These are phyloP conservation scores for Scaeva pyrastri DNA, from an alignment of 2,888 invertebrate species.

Conservation along the genomic window DNA sequence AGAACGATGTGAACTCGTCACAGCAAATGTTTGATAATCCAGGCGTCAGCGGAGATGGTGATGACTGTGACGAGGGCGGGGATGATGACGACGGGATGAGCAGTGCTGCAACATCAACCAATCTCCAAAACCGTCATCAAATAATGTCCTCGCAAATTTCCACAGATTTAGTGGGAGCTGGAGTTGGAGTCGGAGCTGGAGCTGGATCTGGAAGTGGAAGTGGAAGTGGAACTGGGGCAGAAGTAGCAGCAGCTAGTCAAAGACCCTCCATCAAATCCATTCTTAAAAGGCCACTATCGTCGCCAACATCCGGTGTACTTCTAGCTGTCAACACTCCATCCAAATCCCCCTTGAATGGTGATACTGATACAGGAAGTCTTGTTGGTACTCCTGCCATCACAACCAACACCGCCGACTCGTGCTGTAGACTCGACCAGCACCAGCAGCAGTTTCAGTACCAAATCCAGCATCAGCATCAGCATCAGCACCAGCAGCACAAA, in stretches of 20 bases:
- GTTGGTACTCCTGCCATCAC: constrained; percentile 33
- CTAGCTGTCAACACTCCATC: constrained; percentile 47
- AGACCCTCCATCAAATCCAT: constrained; percentile 85
- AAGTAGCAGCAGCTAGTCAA: constrained; percentile 61
- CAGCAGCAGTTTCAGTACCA: constrained; percentile 19
- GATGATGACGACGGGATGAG: background rate
- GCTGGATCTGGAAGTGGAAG: background rate
- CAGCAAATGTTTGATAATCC: constrained; percentile 53
- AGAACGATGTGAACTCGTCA: constrained; percentile 73
- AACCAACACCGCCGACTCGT: constrained; percentile 51
- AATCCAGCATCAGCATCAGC: constrained; percentile 28
- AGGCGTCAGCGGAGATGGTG: constrained; percentile 22
- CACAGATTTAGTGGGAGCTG: constrained; percentile 52
- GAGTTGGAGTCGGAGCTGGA: background rate
- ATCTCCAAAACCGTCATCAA: constrained; percentile 55
- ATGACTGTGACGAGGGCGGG: background rate
- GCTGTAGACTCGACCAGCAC: constrained; percentile 40
- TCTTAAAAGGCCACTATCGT: constrained; percentile 85
- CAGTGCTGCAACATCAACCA: constrained; percentile 24
- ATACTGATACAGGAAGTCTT: constrained; percentile 80
- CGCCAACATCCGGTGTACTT: constrained; percentile 79
- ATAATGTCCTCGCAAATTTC: constrained; percentile 63
- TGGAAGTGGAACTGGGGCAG: background rate
- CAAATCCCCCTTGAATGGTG: constrained; percentile 82
- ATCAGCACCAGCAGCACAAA: constrained; percentile 42